These are phyloP conservation scores for Lymantria dispar DNA, from an alignment of 2,888 invertebrate genomes.

Conservation along the genomic window DNA sequence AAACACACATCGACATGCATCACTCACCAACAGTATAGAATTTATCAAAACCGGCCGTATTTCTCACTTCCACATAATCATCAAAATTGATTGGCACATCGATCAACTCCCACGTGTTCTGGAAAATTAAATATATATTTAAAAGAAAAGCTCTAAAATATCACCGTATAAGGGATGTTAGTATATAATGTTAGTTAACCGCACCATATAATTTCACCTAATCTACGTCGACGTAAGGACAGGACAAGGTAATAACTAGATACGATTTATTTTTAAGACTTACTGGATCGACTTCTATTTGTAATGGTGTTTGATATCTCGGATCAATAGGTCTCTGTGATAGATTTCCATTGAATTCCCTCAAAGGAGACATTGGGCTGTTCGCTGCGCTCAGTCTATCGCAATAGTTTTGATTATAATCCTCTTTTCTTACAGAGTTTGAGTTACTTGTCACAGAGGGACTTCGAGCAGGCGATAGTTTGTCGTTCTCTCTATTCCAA, in stretches of 20 bases:
- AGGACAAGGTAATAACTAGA: conserved; percentile 31
- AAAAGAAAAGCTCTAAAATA: conserved; percentile 1
- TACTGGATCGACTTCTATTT: conserved; percentile 88
- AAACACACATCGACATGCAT: conserved; percentile 21
- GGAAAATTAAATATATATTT: conserved; percentile 37
- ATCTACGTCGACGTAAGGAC: conserved; percentile 29
- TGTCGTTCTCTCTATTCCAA: conserved; percentile 65
- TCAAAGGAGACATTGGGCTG: conserved; percentile 60
- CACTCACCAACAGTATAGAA: conserved; percentile 76
- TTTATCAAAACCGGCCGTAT: conserved; percentile 84
- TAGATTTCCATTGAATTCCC: conserved; percentile 67
- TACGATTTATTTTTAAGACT: conserved; percentile 51
- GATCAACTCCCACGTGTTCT: conserved; percentile 84
- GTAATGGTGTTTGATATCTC: conserved; percentile 78
- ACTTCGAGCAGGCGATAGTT: conserved; percentile 57
- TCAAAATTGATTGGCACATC: conserved; percentile 63
- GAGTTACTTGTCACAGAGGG: conserved; percentile 57
- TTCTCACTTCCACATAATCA: conserved; percentile 74
- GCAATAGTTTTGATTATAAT: conserved; percentile 71
- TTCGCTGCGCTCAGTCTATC: conserved; percentile 61
- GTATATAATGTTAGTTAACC: conserved; percentile 19
- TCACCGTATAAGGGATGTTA: conserved; percentile 11
- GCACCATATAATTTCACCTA: conserved; percentile 11
- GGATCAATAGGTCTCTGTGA: conserved; percentile 55
- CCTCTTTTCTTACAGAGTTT: conserved; percentile 63